Base-by-base conservation (phyloP, 2,113 vertebrate genomes). In the Deroptyus accipitrinus region DNA sequence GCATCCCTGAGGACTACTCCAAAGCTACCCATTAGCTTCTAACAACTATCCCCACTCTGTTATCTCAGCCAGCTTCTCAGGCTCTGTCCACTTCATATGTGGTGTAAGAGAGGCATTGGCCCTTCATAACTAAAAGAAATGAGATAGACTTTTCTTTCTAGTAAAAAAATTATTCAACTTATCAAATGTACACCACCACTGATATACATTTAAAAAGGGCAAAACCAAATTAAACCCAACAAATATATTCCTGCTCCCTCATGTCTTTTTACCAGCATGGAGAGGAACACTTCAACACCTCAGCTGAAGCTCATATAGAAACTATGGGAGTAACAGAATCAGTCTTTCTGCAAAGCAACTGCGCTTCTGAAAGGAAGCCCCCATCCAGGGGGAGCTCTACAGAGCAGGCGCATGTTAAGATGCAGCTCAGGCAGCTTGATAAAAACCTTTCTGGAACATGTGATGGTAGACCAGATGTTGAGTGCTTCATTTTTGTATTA, bases 361-460 rank as follows among this genome's bases (percentile, higher is more conserved):
- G 1, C 25, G 16, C 27, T 54, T 84, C 61, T 54, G 55, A 46
- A 81, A 48, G 55, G 74, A 49, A 94, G 46, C 0, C 15, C 49
- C 41, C 49, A 67, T 41, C 6, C 62, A 81, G 17, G 15, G 55
- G 12, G 3, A 6, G 44, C 11, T 85, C 48, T 5, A 7, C 55
- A 37, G 35, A 82, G 49, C 20, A 1, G 9, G 61, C 54, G 39
- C 73, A 57, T 44, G 39, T 61, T 79, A 72, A 81, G 66, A 74
- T 76, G 63, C 62, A 79, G 73, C 67, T 92, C 67, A 17, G 62
- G 39, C 61, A 91, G 52, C 87, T 63, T 64, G 42, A 70, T 41
- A 85, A 67, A 92, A 79, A 75, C 19, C 42, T 66, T 86, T 66
- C 78, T 76, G 84, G 52, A 73, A 84, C 41, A 73, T 15, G 52